Conservation (phyloP, 2,797 vertebrate species). For the Rhinophrynus dorsalis region DNA sequence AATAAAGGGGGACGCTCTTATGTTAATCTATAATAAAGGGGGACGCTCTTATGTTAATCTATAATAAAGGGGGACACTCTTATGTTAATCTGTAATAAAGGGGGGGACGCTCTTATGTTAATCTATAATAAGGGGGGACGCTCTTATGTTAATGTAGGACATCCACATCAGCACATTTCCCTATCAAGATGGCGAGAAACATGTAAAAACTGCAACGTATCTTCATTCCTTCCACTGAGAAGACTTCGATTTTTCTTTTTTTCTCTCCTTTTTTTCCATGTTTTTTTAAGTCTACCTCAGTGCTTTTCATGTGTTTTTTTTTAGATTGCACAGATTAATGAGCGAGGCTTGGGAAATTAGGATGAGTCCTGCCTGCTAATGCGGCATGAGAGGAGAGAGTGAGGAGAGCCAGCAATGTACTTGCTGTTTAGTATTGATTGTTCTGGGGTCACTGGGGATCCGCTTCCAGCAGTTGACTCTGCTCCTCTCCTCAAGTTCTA, state of each 20-base stretch:
- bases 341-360: conserved; percentile 64
- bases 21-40: no score
- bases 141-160: no score
- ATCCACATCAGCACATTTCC: no score
- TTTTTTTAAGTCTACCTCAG: conserved; percentile 18
- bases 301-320: conserved; percentile 43
- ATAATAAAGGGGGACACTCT: no score
- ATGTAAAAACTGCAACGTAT: conserved; percentile 34
- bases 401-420: conserved; percentile 54
- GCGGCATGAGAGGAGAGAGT: conserved; percentile 55
- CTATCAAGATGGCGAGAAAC: not conserved
- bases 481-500: conserved; percentile 74
- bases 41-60: no score
- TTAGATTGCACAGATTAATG: conserved; percentile 61
- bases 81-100: no score
- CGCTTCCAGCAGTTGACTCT: conserved; percentile 79
- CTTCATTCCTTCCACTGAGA: conserved; percentile 57
- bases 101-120: no score
- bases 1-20: no score
- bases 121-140: no score
- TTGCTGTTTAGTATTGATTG: conserved; percentile 68
- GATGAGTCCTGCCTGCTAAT: conserved; percentile 57
- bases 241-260: conserved; percentile 46
- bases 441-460: conserved; percentile 65
- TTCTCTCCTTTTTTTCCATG: conserved; percentile 44